Percentiles rank a stretch among this genome's conserved stretches.
These are phyloP conservation scores for Coelopa frigida DNA, from an alignment of 1,140 invertebrate genomes.

Conservation along the genomic window DNA sequence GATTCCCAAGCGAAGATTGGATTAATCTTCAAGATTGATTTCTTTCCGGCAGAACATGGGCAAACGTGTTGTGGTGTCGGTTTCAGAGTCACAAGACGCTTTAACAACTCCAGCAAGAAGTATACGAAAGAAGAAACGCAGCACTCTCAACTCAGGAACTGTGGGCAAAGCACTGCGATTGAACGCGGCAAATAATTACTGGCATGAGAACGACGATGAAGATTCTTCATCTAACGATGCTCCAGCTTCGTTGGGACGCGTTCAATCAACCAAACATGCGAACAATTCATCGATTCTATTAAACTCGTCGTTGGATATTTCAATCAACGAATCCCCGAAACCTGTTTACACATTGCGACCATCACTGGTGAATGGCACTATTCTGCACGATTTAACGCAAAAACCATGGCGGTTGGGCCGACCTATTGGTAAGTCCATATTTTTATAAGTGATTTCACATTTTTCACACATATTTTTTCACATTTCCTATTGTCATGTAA, in stretches of 20 bases:
- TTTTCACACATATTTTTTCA: not conserved
- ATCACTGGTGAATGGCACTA: constrained; percentile 54
- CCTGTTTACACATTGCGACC: constrained; percentile 38
- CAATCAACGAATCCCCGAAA: constrained; percentile 33
- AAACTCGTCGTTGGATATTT: constrained; percentile 18
- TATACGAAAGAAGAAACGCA: constrained; percentile 33
- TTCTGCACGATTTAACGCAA: constrained; percentile 70
- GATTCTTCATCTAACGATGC: constrained; percentile 27
- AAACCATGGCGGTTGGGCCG: constrained; percentile 83
- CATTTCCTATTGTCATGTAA: not conserved
- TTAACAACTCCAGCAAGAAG: constrained; percentile 19
- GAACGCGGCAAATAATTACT: constrained; percentile 9
- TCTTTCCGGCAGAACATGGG: constrained; percentile 12
- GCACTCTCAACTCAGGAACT: constrained; percentile 3
- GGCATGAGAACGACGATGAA: constrained; percentile 37
- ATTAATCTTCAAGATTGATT: constrained; percentile 6
- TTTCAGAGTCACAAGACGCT: constrained; percentile 11
- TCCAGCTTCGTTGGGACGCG: constrained; percentile 1
- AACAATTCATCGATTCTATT: constrained; percentile 20
- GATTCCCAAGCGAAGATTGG: too few relatives aligned
- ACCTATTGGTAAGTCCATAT: constrained; percentile 59
- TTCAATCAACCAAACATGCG: constrained; percentile 12
- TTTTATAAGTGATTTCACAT: not conserved
- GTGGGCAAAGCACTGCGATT: constrained; percentile 21
- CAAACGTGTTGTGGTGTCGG: constrained; percentile 10